Percentiles rank a stretch among this genome's conserved stretches.
phyloP scores from a whole-genome alignment of 2,113 vertebrate genomes.

The Psilopsiagon aymara region DNA sequence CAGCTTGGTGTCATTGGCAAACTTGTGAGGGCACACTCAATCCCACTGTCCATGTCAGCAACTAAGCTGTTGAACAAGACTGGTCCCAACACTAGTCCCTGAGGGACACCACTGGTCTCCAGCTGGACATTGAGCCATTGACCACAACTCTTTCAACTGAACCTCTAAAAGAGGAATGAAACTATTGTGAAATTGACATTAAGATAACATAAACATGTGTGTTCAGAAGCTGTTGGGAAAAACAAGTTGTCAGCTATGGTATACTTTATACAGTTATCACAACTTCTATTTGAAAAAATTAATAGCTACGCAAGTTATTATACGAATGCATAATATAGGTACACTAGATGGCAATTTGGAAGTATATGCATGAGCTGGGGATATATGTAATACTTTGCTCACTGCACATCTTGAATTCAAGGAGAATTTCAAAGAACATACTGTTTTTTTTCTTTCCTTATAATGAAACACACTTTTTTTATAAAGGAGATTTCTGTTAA shows the following conservation, averaged over 20 bases:
- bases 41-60: too few relatives aligned
- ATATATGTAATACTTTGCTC: not conserved
- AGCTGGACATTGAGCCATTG: too few relatives aligned
- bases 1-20: too few relatives aligned
- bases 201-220: not conserved
- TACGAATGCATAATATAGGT: not conserved
- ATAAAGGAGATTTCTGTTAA: not conserved
- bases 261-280: not conserved
- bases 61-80: too few relatives aligned
- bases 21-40: too few relatives aligned
- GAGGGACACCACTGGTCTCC: too few relatives aligned
- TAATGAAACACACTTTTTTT: not conserved
- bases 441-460: not conserved
- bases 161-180: not conserved
- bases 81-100: too few relatives aligned
- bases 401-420: slow-evolving; percentile 1
- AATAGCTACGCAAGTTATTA: not conserved
- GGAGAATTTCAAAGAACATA: not conserved
- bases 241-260: not conserved
- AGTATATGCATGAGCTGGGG: not conserved
- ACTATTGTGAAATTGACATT: not conserved
- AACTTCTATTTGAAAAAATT: slow-evolving; percentile 7
- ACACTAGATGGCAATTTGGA: not conserved
- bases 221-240: not conserved
- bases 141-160: not conserved